Base-by-base conservation (phyloP, 2,797 vertebrate species). In the Spinibarbus caldwelli region DNA sequence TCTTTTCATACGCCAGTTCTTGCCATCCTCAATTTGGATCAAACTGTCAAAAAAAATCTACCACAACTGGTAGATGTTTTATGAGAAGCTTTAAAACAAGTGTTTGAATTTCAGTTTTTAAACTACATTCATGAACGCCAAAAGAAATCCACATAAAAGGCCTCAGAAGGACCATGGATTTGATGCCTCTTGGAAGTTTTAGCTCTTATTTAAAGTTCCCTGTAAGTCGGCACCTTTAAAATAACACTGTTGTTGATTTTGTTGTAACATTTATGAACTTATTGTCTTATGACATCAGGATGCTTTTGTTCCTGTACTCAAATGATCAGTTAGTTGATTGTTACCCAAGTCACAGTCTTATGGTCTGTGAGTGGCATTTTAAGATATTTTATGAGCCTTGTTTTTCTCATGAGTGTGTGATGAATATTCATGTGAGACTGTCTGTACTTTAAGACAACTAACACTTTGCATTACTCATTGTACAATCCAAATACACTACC, bases 1-100 rank as follows among this genome's bases (percentile, higher is more conserved):
- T 86, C 82, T 93, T 94, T 95, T 92, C 90, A 94, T 93, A 93
- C 87, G 80, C 87, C 93, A 90, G 91, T 86, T 84, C 89, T 87
- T 87, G 89, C 90, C 70, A 64, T 67, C 86, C 86, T 73, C 88
- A 89, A 17, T 77, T 43, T 77, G 79, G 71, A 86, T 85, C 41
- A 85, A 86, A 79, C 57, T 38, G 38, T 78, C 68, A 68, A 17
- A 2, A 52, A 49, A 6, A 49, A 52, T 26, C n/a, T n/a, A n/a
- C 26, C 71, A 54, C 43, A 82, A 76, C 45, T 64, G 54, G 67
- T 78, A 78, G 73, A 41, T 54, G 64, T 86, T 89, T 89, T 64
- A 68, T 80, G n/a, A 31, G 59, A 80, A 82, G 77, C 45, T 80
- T 86, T n/a, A 49, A 57, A 86, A 59, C 45, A 38, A 83, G 29